Evolutionary conservation across 1,140 invertebrate species (phyloP).

Genomic region (Charaxes varanes): DNA sequence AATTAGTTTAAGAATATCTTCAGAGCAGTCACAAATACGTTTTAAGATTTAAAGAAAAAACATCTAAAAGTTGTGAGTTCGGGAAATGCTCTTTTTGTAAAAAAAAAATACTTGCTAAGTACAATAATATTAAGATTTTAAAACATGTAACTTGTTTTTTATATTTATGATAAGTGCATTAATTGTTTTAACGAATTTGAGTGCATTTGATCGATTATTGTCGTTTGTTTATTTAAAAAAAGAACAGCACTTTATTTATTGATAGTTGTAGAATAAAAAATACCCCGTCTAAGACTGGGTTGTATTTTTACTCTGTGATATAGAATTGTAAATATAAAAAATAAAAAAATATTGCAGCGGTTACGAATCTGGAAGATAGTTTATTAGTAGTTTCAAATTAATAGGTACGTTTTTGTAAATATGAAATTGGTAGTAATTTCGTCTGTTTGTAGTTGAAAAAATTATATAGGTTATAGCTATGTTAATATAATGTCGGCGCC

Average conservation of each 20-base stretch:
- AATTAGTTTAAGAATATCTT: too few relatives aligned
- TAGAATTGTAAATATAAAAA: conserved; percentile 50
- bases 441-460: neutral
- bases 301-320: conserved; percentile 70
- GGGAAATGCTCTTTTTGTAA: neutral
- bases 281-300: conserved; percentile 44
- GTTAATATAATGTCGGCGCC: too few relatives aligned
- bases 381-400: conserved; percentile 7
- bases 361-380: neutral
- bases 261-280: conserved; percentile 20
- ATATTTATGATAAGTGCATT: neutral
- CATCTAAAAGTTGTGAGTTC: too few relatives aligned
- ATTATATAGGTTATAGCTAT: neutral
- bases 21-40: too few relatives aligned
- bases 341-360: conserved; percentile 16
- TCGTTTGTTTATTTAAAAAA: neutral
- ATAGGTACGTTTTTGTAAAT: conserved; percentile 4
- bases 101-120: conserved; percentile 1
- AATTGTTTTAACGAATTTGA: conserved; percentile 4
- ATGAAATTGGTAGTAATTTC: neutral
- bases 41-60: too few relatives aligned
- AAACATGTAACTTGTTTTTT: neutral
- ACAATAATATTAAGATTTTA: conserved; percentile 10
- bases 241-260: conserved; percentile 14
- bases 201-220: conserved; percentile 7